Evolutionary conservation across 2,113 vertebrate genomes (phyloP).

Genomic region (Dipodomys spectabilis): DNA sequence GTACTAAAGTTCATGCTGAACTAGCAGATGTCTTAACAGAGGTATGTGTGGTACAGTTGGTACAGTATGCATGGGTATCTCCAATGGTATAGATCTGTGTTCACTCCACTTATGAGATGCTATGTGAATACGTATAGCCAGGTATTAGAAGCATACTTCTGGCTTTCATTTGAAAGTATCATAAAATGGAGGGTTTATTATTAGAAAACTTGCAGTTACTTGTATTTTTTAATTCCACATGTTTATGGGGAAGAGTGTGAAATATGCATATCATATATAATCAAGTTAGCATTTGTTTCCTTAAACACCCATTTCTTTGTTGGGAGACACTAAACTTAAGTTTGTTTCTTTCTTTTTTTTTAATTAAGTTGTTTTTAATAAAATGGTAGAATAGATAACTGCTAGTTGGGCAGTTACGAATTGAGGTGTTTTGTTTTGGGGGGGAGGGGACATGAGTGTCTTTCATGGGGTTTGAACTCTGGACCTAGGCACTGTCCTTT

Average conservation of each 20-base stretch:
- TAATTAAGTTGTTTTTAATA: background rate
- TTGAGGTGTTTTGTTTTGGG: background rate
- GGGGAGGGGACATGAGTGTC: too few species aligned
- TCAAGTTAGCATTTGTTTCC: background rate
- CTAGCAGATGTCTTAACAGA: slow-evolving; percentile 97
- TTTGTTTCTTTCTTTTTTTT: too few species aligned
- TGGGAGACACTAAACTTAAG: background rate
- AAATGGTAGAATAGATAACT: background rate
- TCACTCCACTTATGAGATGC: background rate
- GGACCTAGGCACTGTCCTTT: too few species aligned
- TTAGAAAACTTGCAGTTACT: background rate
- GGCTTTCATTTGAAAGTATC: background rate
- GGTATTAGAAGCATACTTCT: background rate
- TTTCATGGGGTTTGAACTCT: too few species aligned
- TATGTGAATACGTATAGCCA: background rate
- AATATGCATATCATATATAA: background rate
- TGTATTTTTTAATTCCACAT: background rate
- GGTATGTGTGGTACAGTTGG: slow-evolving; percentile 81
- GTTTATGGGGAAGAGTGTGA: background rate
- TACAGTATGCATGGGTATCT: background rate
- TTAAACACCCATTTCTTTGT: background rate
- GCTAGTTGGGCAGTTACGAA: background rate
- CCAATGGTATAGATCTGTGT: background rate
- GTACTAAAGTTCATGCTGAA: slow-evolving; percentile 95
- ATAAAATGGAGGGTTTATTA: background rate